Conservation (phyloP, 1,140 invertebrate species). For the Nephila pilipes region DNA sequence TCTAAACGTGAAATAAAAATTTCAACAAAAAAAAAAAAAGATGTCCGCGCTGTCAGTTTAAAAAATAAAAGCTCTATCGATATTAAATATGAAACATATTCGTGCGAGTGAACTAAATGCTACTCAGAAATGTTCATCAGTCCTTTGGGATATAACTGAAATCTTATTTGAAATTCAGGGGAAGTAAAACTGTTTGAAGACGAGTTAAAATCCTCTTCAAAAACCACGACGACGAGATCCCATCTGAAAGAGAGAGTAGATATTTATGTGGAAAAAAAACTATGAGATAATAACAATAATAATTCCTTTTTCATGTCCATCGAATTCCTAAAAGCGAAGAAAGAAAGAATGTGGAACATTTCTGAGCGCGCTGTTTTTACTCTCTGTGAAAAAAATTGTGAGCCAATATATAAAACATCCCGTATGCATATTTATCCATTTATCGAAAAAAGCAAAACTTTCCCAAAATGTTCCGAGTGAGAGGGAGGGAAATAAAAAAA, state of each 20-base stretch:
- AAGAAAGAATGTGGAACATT: background rate
- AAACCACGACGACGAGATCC: background rate
- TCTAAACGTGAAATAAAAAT: too few species aligned
- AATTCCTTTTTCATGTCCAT: conserved; percentile 25
- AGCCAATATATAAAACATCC: conserved; percentile 56
- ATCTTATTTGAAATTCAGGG: conserved; percentile 1
- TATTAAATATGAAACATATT: background rate
- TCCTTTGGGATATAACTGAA: background rate
- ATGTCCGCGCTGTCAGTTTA: background rate
- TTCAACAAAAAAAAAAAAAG: background rate
- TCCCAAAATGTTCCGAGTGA: too few species aligned
- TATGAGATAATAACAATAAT: background rate
- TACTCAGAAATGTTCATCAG: conserved; percentile 1
- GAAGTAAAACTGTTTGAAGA: background rate
- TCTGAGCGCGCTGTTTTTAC: background rate
- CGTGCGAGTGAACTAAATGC: background rate
- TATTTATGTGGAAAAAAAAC: background rate
- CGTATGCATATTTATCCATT: conserved; percentile 58
- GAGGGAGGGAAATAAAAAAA: too few species aligned
- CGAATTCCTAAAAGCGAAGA: background rate
- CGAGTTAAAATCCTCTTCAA: background rate
- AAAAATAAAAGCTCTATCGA: background rate
- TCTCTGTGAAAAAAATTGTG: conserved; percentile 1
- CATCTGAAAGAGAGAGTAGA: background rate
- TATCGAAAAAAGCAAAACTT: conserved; percentile 6